Percentiles rank a stretch among this genome's conserved stretches.
phyloP scores from a whole-genome alignment of 1,140 invertebrate species.

The Protaetia brevitarsis region DNA sequence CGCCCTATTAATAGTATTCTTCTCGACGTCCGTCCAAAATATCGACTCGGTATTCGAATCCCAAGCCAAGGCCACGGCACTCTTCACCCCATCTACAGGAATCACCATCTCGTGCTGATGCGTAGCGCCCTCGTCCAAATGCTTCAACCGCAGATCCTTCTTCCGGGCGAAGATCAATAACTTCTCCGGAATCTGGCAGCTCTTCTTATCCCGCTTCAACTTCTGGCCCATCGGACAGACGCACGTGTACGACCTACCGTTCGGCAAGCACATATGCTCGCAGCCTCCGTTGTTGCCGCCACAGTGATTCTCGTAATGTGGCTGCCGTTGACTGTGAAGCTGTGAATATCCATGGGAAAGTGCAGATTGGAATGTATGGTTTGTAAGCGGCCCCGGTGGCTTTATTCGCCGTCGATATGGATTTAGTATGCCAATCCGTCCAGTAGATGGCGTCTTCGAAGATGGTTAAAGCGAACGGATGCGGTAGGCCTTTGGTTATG shows the following conservation, averaged over 20 bases:
- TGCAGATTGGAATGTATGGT: constrained; percentile 74
- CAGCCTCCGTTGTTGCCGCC: constrained; percentile 77
- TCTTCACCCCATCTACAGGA: constrained; percentile 75
- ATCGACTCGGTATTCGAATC: constrained; percentile 75
- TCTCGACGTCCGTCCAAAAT: constrained; percentile 85
- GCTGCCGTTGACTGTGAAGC: constrained; percentile 80
- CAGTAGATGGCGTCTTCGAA: constrained; percentile 90
- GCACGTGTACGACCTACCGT: constrained; percentile 66
- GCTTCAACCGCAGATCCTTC: constrained; percentile 74
- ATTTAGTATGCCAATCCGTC: constrained; percentile 91
- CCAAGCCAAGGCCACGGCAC: constrained; percentile 80
- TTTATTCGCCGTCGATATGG: constrained; percentile 80
- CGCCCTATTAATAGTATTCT: constrained; percentile 75
- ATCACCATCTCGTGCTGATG: constrained; percentile 56
- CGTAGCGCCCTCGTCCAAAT: constrained; percentile 56
- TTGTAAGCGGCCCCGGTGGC: constrained; percentile 69
- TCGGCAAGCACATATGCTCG: constrained; percentile 85
- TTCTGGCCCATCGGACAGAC: constrained; percentile 82
- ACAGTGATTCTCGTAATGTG: constrained; percentile 68
- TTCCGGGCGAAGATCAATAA: constrained; percentile 77
- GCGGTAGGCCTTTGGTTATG: constrained; percentile 76
- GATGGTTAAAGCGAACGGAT: constrained; percentile 87
- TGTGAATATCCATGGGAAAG: constrained; percentile 83
- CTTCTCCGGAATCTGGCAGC: constrained; percentile 71
- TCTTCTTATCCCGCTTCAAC: constrained; percentile 66